Percentiles rank a stretch among this genome's conserved stretches.
These are phyloP conservation scores for Monodelphis domestica DNA, from an alignment of 2,797 vertebrate genomes.

Conservation along the genomic window DNA sequence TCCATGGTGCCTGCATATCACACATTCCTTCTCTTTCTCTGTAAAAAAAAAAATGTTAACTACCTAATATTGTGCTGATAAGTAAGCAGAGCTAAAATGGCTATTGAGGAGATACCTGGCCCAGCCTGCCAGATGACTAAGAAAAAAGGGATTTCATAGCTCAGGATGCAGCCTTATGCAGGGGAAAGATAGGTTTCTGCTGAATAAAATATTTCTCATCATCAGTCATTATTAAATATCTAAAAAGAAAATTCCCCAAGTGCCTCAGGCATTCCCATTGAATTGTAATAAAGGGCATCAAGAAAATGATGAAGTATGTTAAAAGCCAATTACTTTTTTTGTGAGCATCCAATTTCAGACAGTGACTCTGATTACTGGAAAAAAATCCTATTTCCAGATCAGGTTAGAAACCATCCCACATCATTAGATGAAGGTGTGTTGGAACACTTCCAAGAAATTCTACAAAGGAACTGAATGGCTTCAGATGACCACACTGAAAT, in stretches of 20 bases:
- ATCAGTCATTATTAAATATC: constrained; percentile 48
- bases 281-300: constrained; percentile 52
- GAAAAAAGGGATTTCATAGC: constrained; percentile 20
- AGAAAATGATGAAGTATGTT: constrained; percentile 15
- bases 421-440: not conserved
- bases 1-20: constrained; percentile 28
- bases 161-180: constrained; percentile 36
- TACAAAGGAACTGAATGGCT: constrained; percentile 16
- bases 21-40: constrained; percentile 25
- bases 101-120: not conserved
- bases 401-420: constrained; percentile 63
- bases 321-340: constrained; percentile 62
- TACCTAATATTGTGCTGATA: constrained; percentile 43
- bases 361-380: constrained; percentile 58
- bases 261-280: constrained; percentile 11
- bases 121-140: constrained; percentile 8
- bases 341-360: constrained; percentile 47
- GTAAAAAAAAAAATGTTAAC: constrained; percentile 32
- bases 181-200: not conserved
- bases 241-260: constrained; percentile 50
- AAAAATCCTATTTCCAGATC: constrained; percentile 64
- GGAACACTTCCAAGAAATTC: constrained; percentile 39
- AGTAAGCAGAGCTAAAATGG: not conserved
- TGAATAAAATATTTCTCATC: constrained; percentile 55
- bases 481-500: constrained; percentile 21